Percentiles rank a stretch among this genome's conserved stretches.
phyloP scores from a whole-genome alignment of 2,113 vertebrate genomes.

The Hiodon alosoides region DNA sequence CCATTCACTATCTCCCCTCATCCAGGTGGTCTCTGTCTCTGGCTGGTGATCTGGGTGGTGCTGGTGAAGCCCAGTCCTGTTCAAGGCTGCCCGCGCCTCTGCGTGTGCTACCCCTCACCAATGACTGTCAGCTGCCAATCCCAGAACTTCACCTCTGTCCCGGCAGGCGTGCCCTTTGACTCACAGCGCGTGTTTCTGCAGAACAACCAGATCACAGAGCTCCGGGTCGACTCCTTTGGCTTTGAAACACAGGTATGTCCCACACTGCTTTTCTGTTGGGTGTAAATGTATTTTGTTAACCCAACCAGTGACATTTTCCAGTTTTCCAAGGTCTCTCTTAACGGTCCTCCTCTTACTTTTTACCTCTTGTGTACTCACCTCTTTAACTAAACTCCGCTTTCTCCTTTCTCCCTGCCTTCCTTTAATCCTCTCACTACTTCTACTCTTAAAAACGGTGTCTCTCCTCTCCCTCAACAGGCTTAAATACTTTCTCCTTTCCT shows the following conservation, averaged over 20 bases:
- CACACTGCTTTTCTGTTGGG: background rate
- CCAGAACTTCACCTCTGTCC: constrained; percentile 88
- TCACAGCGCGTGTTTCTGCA: constrained; percentile 94
- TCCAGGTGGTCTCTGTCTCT: constrained; percentile 65
- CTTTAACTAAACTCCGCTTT: background rate
- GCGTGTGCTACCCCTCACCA: constrained; percentile 90
- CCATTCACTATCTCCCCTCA: background rate
- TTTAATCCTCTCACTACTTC: no score
- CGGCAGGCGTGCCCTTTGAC: constrained; percentile 75
- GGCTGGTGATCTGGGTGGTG: constrained; percentile 76
- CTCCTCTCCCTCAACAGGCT: no score
- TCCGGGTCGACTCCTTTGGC: constrained; percentile 86
- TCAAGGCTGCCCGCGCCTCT: constrained; percentile 78
- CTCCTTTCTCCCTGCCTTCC: background rate
- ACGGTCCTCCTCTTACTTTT: background rate
- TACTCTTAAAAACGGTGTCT: no score
- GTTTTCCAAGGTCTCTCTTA: background rate
- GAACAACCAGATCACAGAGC: constrained; percentile 90
- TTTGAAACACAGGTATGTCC: constrained; percentile 73
- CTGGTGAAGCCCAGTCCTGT: constrained; percentile 64
- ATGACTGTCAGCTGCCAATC: constrained; percentile 98
- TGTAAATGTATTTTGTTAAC: background rate
- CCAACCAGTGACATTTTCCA: background rate
- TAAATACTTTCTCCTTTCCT: background rate
- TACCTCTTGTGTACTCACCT: background rate